phyloP scores from a whole-genome alignment of 2,888 invertebrate genomes.

The Himalopsyche kuldschensis region DNA sequence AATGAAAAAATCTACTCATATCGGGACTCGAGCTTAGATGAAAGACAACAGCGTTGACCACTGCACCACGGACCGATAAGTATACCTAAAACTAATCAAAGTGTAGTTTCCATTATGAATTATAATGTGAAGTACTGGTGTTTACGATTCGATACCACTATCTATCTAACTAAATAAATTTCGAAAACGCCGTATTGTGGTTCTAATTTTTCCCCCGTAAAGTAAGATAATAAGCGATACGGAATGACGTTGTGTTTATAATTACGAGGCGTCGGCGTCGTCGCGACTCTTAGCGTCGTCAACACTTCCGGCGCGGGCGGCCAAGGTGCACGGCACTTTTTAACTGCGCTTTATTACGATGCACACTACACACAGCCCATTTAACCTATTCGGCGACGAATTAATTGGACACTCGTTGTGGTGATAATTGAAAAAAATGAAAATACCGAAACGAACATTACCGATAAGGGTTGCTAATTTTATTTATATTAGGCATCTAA shows the following conservation, averaged over 20 bases:
- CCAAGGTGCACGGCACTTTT: slow-evolving; percentile 25
- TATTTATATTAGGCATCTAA: no score
- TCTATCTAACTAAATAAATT: no score
- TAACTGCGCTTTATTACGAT: background rate
- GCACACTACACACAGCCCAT: background rate
- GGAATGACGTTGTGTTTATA: slow-evolving; percentile 35
- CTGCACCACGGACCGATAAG: no score
- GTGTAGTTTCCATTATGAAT: no score
- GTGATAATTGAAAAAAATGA: background rate
- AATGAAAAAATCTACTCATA: no score
- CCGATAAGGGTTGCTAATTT: background rate
- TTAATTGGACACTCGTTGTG: background rate
- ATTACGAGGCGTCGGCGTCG: slow-evolving; percentile 25
- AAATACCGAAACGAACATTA: background rate
- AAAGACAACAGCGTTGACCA: no score
- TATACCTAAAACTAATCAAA: no score
- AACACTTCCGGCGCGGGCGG: slow-evolving; percentile 26
- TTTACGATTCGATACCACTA: no score
- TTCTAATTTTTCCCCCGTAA: background rate
- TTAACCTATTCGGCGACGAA: background rate
- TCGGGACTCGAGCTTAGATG: no score
- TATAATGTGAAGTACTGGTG: no score
- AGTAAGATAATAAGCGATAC: slow-evolving; percentile 11
- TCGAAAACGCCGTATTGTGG: no score
- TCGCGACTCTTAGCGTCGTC: slow-evolving; percentile 28